Conservation (phyloP, 2,797 vertebrate genomes). For the Lacerta bilineata region DNA sequence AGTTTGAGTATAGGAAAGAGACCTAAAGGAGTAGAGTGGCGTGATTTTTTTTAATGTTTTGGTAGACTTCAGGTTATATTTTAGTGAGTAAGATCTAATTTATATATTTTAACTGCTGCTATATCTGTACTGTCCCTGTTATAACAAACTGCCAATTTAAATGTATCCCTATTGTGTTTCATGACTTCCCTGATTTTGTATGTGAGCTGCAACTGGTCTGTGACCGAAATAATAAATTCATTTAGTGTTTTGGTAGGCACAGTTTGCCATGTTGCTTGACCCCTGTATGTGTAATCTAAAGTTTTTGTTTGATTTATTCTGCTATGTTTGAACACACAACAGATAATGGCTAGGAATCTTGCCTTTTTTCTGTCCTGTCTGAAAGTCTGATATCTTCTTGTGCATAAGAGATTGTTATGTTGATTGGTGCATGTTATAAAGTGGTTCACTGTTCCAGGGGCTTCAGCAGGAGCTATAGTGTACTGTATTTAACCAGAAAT, state of each 20-base stretch:
- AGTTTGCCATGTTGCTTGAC: not conserved
- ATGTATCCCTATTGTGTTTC: too few species aligned
- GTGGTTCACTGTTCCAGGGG: not conserved
- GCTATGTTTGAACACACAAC: not conserved
- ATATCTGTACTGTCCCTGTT: too few species aligned
- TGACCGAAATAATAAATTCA: too few species aligned
- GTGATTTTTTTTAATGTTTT: not conserved
- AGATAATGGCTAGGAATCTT: not conserved
- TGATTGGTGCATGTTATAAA: not conserved
- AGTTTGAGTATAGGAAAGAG: not conserved
- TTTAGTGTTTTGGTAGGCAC: not conserved
- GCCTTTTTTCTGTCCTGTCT: accelerated
- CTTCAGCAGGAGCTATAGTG: not conserved
- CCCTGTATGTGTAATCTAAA: not conserved
- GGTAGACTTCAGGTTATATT: not conserved
- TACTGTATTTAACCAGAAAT: not conserved
- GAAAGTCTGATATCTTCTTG: not conserved
- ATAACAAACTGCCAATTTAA: too few species aligned
- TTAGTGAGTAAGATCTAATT: too few species aligned
- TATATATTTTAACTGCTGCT: too few species aligned
- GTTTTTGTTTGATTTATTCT: slow-evolving; percentile 20
- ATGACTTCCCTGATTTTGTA: too few species aligned
- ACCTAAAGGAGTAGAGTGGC: not conserved
- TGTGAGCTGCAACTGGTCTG: too few species aligned
- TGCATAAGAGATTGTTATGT: not conserved